A percentile compares a stretch with the other conserved stretches of the same genome.
Evolutionary conservation across 2,888 invertebrate species (phyloP).

Genomic region (Meganola albula): DNA sequence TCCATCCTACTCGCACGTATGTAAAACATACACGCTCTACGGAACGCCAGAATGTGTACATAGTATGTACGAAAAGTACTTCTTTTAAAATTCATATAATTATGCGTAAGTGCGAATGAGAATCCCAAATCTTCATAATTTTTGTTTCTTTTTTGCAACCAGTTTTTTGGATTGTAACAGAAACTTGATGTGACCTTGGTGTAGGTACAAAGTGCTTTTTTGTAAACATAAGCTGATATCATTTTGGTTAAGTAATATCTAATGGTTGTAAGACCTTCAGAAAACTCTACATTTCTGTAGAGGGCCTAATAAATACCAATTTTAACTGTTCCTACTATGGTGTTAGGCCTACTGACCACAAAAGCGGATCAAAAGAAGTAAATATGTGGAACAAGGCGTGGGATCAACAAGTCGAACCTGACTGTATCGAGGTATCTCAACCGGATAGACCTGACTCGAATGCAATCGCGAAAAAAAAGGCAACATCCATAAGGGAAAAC

Average conservation of each 20-base stretch:
- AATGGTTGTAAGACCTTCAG: too few species aligned
- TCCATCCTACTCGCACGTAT: conserved; percentile 56
- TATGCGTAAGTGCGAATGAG: conserved; percentile 72
- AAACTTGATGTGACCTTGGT: conserved; percentile 37
- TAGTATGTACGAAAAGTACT: conserved; percentile 50
- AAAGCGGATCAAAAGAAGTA: conserved; percentile 43
- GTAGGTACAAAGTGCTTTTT: conserved; percentile 25
- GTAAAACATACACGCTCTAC: conserved; percentile 32
- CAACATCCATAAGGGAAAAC: conserved; percentile 43
- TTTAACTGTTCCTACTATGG: conserved; percentile 10
- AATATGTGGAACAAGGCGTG: conserved; percentile 65
- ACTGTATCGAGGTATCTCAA: conserved; percentile 71
- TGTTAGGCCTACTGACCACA: conserved; percentile 41
- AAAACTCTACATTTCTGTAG: background rate
- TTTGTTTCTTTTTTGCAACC: conserved; percentile 50
- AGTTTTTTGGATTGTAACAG: conserved; percentile 33
- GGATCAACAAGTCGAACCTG: conserved; percentile 64
- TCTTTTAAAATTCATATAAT: conserved; percentile 61
- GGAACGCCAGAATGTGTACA: conserved; percentile 47
- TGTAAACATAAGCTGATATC: conserved; percentile 26
- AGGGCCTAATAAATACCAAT: background rate
- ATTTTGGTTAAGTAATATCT: too few species aligned
- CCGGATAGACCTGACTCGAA: conserved; percentile 64
- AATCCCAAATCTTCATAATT: conserved; percentile 70
- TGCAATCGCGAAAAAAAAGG: conserved; percentile 52